Evolutionary conservation across 2,888 invertebrate species (phyloP).

Genomic region (Zaprionus lineosus): DNA sequence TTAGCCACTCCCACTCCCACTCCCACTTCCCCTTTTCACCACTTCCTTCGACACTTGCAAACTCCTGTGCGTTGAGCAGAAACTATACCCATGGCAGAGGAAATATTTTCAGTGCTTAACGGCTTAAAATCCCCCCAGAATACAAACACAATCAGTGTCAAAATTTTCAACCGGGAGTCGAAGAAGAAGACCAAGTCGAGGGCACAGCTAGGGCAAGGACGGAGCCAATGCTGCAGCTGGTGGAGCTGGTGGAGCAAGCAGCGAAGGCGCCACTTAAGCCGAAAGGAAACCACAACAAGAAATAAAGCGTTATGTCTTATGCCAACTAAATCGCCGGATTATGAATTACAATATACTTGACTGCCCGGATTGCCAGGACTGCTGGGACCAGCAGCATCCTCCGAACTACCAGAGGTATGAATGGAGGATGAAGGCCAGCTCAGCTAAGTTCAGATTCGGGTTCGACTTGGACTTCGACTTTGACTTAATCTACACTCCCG

Average conservation of each 20-base stretch:
- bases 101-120: conserved; percentile 69
- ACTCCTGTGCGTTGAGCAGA: too few species aligned
- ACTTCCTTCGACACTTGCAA: too few species aligned
- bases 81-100: conserved; percentile 33
- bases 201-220: conserved; percentile 14
- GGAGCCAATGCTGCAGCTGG: not conserved
- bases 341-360: conserved; percentile 78
- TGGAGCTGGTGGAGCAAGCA: not conserved
- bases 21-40: too few species aligned
- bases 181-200: conserved; percentile 17
- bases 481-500: not conserved
- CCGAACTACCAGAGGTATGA: too few species aligned
- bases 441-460: not conserved
- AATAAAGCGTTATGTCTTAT: conserved; percentile 74
- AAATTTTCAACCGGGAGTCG: conserved; percentile 56
- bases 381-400: too few species aligned
- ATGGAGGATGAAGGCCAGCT: too few species aligned
- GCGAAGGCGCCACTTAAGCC: conserved; percentile 62
- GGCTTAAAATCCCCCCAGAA: conserved; percentile 49
- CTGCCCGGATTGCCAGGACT: conserved; percentile 37
- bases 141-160: conserved; percentile 76
- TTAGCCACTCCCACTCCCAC: too few species aligned
- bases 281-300: conserved; percentile 66
- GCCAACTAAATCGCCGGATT: conserved; percentile 75
- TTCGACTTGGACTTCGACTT: not conserved